Percentiles rank a stretch among this genome's conserved stretches.
phyloP scores from a whole-genome alignment of 2,888 invertebrate species.

The Pseudanteris insignis region DNA sequence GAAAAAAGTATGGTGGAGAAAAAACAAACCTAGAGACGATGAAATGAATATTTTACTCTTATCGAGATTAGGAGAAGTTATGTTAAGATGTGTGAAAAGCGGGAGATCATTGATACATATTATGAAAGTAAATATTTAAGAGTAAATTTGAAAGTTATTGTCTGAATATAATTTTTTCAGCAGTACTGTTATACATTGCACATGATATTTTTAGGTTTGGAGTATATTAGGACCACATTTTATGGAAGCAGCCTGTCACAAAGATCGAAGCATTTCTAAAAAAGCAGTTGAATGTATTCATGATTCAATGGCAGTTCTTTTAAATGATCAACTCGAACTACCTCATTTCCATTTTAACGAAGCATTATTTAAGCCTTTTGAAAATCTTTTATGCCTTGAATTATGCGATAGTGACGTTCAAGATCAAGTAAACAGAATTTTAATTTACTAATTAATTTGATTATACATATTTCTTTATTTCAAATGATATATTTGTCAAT shows the following conservation, averaged over 20 bases:
- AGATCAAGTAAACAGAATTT: conserved; percentile 69
- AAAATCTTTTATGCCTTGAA: conserved; percentile 92
- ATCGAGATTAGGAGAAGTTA: conserved; percentile 87
- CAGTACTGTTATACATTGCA: too few species aligned
- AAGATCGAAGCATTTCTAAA: conserved; percentile 87
- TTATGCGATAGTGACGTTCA: conserved; percentile 93
- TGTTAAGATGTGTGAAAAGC: conserved; percentile 85
- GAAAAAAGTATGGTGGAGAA: conserved; percentile 63
- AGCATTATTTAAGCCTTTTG: conserved; percentile 92
- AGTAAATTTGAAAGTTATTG: too few species aligned
- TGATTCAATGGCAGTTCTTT: conserved; percentile 86
- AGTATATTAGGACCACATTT: conserved; percentile 91
- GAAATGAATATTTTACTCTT: conserved; percentile 71
- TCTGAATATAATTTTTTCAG: too few species aligned
- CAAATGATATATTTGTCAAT: neutral
- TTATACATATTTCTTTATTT: neutral
- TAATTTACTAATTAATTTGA: neutral
- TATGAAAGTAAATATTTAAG: conserved; percentile 73
- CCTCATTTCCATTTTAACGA: conserved; percentile 97
- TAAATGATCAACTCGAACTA: conserved; percentile 87
- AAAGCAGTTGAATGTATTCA: conserved; percentile 92
- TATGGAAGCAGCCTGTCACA: conserved; percentile 94
- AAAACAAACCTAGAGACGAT: conserved; percentile 61
- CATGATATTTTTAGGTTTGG: conserved; percentile 77
- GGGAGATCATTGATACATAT: conserved; percentile 89